Conservation (phyloP, 1,140 invertebrate species). For the Drosophila ironensis region DNA sequence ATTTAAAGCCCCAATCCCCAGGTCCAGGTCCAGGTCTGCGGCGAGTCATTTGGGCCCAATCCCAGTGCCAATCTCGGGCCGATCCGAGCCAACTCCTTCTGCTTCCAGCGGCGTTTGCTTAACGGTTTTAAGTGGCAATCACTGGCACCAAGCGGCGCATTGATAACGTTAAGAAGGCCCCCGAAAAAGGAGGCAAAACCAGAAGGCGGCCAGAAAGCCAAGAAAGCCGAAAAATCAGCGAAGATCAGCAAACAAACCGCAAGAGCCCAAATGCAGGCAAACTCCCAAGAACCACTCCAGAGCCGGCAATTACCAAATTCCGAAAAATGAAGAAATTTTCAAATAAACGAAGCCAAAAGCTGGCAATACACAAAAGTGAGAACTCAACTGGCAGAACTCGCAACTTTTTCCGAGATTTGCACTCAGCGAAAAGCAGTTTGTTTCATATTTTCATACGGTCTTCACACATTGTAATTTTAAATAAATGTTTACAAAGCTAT, state of each 20-base stretch:
- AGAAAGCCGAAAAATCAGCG: slow-evolving; percentile 61
- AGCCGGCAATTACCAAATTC: slow-evolving; percentile 78
- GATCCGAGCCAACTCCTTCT: neutral
- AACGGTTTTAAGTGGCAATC: slow-evolving; percentile 78
- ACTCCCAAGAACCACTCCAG: slow-evolving; percentile 16
- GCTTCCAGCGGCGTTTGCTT: slow-evolving; percentile 65
- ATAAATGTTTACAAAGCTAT: no score
- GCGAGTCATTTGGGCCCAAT: slow-evolving; percentile 41
- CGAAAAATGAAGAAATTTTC: slow-evolving; percentile 80
- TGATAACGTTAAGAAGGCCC: slow-evolving; percentile 59
- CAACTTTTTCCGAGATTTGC: slow-evolving; percentile 17
- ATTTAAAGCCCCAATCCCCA: slow-evolving; percentile 50
- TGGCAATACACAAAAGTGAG: slow-evolving; percentile 69
- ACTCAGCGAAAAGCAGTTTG: neutral
- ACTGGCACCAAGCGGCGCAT: slow-evolving; percentile 67
- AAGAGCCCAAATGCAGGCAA: slow-evolving; percentile 4
- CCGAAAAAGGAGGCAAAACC: slow-evolving; percentile 45
- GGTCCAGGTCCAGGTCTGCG: neutral
- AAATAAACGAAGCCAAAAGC: slow-evolving; percentile 70
- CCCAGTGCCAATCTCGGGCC: slow-evolving; percentile 11
- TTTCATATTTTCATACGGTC: no score
- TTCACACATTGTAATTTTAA: no score
- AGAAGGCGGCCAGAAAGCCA: slow-evolving; percentile 39
- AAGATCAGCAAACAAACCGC: slow-evolving; percentile 69
- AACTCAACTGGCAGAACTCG: slow-evolving; percentile 67